Evolutionary conservation across 2,797 vertebrate species (phyloP).

Genomic region (Pteropus rufus): DNA sequence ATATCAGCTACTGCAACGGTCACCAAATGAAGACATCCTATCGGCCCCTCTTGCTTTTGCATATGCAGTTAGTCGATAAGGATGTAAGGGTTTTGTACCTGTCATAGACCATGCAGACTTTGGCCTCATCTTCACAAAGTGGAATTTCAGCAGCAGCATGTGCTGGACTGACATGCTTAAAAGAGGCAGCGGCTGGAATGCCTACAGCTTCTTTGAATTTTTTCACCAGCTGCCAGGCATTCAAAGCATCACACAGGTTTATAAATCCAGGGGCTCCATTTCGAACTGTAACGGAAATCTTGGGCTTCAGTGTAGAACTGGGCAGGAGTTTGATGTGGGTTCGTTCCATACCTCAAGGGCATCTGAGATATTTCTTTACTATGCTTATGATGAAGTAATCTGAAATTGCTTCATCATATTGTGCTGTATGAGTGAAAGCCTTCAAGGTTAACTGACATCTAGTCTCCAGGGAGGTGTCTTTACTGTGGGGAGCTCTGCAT

Average conservation of each 20-base stretch:
- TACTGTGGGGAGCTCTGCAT: slow-evolving; percentile 85
- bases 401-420: slow-evolving; percentile 96
- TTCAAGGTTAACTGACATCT: slow-evolving; percentile 93
- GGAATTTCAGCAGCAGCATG: slow-evolving; percentile 93
- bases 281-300: slow-evolving; percentile 92
- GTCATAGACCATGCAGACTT: slow-evolving; percentile 96
- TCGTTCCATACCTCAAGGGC: slow-evolving; percentile 96
- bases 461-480: slow-evolving; percentile 90
- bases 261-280: slow-evolving; percentile 97
- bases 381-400: slow-evolving; percentile 95
- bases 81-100: slow-evolving; percentile 89
- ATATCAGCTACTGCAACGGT: slow-evolving; percentile 93
- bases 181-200: slow-evolving; percentile 92
- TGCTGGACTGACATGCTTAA: slow-evolving; percentile 98
- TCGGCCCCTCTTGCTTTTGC: slow-evolving; percentile 96
- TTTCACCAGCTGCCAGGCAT: slow-evolving; percentile 96
- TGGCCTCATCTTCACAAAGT: slow-evolving; percentile 93
- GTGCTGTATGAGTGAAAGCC: slow-evolving; percentile 97
- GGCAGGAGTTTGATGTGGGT: slow-evolving; percentile 96
- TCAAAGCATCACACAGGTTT: slow-evolving; percentile 96
- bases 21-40: slow-evolving; percentile 98
- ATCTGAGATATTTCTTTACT: slow-evolving; percentile 92
- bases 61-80: slow-evolving; percentile 88
- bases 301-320: slow-evolving; percentile 88
- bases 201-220: slow-evolving; percentile 89